Conservation (phyloP, 2,113 vertebrate species). For the Rhizomys pruinosus region DNA sequence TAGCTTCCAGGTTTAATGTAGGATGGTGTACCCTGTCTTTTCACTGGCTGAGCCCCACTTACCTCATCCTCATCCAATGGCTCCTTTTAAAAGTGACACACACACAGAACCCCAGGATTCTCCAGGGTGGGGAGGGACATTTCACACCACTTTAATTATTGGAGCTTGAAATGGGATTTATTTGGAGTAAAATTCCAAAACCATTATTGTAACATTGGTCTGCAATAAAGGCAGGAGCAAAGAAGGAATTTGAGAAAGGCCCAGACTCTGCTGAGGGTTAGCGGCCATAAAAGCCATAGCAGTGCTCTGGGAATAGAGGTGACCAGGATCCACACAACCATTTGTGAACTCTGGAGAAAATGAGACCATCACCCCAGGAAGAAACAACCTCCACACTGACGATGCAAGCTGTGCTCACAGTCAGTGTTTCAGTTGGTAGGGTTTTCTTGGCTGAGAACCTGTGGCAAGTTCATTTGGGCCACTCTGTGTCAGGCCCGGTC, state of each 20-base stretch:
- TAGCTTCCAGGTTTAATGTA: not conserved
- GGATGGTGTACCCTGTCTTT: not conserved
- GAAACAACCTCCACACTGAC: not conserved
- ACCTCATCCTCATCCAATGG: not conserved
- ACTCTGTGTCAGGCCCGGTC: not conserved
- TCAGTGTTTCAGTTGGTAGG: constrained; percentile 16
- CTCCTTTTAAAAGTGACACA: not conserved
- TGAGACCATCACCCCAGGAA: not conserved
- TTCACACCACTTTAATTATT: not conserved
- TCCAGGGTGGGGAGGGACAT: not conserved
- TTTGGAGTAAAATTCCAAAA: constrained; percentile 2
- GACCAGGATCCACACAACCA: not conserved
- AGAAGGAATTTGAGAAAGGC: not conserved
- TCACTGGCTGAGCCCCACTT: not conserved
- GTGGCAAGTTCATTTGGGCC: not conserved
- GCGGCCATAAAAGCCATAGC: not conserved
- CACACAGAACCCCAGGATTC: not conserved
- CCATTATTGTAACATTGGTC: not conserved
- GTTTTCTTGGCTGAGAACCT: constrained; percentile 29
- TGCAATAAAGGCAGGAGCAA: not conserved
- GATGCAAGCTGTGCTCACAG: not conserved
- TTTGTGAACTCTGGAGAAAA: not conserved
- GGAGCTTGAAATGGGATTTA: constrained; percentile 38
- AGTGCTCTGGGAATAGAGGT: not conserved
- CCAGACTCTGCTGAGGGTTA: not conserved